phyloP scores from a whole-genome alignment of 2,888 invertebrate genomes.

The Zygogramma bicolorata region DNA sequence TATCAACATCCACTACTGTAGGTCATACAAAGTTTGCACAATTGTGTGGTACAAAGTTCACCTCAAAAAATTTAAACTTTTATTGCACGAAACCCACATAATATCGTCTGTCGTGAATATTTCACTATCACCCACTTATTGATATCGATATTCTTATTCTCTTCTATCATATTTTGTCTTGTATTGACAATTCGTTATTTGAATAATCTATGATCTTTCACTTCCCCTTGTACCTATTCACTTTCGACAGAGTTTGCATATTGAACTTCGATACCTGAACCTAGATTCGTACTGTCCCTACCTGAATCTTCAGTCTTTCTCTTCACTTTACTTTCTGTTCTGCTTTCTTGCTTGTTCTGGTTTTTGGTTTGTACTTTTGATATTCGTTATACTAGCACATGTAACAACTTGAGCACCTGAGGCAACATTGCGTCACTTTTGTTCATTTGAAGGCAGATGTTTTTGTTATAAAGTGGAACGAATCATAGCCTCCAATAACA shows the following conservation, averaged over 20 bases:
- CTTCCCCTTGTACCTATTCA: background rate
- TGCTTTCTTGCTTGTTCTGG: background rate
- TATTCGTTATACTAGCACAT: background rate
- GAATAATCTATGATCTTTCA: background rate
- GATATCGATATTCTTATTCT: no score
- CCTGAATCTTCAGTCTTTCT: background rate
- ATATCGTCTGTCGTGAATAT: no score
- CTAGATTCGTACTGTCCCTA: background rate
- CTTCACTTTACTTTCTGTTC: background rate
- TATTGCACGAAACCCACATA: no score
- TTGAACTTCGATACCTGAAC: background rate
- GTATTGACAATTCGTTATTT: no score
- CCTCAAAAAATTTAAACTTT: no score
- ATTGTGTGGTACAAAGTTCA: no score
- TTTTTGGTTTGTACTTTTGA: background rate
- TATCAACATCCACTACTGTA: no score
- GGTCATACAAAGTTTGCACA: no score
- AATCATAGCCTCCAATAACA: background rate
- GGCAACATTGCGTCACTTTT: background rate
- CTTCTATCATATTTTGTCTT: no score
- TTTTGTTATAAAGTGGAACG: background rate
- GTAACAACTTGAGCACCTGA: background rate
- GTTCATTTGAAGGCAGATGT: background rate
- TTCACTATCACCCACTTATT: no score
- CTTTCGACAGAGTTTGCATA: background rate